These are phyloP conservation scores for Gopherus evgoodei DNA, from an alignment of 2,113 vertebrate species.

Conservation along the genomic window DNA sequence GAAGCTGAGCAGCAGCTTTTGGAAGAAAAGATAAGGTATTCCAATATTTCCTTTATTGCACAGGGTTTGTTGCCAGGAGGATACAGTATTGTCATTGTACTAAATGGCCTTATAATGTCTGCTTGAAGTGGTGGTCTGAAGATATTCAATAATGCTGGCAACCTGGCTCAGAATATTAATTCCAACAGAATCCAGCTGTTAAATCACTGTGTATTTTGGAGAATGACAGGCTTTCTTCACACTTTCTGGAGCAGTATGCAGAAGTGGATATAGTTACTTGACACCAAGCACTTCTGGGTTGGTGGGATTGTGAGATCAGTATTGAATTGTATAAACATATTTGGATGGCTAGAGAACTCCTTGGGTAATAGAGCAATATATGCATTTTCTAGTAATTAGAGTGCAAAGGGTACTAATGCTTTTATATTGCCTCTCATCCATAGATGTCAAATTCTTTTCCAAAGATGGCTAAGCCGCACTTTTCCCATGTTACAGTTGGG, in stretches of 20 bases:
- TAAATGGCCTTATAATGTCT: background rate
- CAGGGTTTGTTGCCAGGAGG: background rate
- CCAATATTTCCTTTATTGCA: background rate
- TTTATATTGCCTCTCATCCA: background rate
- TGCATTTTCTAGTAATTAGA: background rate
- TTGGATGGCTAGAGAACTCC: background rate
- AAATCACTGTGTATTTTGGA: no score
- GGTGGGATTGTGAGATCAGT: background rate
- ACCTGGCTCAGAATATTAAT: background rate
- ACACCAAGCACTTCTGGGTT: background rate
- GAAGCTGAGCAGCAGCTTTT: background rate
- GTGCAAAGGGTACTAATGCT: background rate
- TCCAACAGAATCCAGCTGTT: background rate
- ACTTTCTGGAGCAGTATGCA: background rate
- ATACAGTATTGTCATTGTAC: accelerated
- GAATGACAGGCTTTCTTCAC: no score
- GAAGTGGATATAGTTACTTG: accelerated
- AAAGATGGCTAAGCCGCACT: background rate
- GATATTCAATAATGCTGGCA: background rate
- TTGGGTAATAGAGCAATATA: background rate
- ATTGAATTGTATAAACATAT: accelerated
- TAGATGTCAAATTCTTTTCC: background rate
- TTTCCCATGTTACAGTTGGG: accelerated
- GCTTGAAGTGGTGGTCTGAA: background rate
- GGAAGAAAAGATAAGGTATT: background rate